phyloP scores from a whole-genome alignment of 2,888 invertebrate species.

The Corbicula japonica region DNA sequence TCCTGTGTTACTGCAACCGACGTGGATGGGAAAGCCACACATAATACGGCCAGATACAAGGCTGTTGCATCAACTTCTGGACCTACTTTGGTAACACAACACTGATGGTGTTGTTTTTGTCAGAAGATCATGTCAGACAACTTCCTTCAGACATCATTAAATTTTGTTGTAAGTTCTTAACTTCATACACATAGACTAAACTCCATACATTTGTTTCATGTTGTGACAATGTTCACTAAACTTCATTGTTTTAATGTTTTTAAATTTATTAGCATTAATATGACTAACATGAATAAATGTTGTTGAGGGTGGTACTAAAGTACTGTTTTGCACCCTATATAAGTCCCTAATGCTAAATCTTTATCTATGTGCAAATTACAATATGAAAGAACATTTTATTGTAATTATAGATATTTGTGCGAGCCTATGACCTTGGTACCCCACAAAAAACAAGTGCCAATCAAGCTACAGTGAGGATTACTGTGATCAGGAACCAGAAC shows the following conservation, averaged over 20 bases:
- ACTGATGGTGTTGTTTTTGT: conserved; percentile 76
- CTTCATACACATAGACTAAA: too few species aligned
- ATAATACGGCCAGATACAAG: conserved; percentile 77
- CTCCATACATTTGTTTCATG: too few species aligned
- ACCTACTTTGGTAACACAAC: conserved; percentile 74
- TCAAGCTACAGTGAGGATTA: conserved; percentile 76
- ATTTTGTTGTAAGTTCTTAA: conserved; percentile 66
- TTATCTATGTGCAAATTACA: too few species aligned
- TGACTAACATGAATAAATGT: not conserved
- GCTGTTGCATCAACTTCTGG: conserved; percentile 69
- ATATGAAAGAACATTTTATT: too few species aligned
- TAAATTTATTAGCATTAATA: not conserved
- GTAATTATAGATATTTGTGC: conserved; percentile 68
- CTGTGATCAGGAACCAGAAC: conserved; percentile 72
- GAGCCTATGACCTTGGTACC: conserved; percentile 74
- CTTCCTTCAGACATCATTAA: conserved; percentile 51
- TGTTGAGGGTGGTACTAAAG: too few species aligned
- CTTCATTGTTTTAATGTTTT: not conserved
- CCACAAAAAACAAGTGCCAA: conserved; percentile 65
- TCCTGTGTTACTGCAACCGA: conserved; percentile 74
- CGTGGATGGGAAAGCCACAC: conserved; percentile 75
- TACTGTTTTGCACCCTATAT: too few species aligned
- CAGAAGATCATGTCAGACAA: conserved; percentile 67
- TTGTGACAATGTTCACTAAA: not conserved
- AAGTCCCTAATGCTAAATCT: too few species aligned